Base-by-base conservation (phyloP, 2,113 vertebrate genomes). In the Lucifuga dentata region DNA sequence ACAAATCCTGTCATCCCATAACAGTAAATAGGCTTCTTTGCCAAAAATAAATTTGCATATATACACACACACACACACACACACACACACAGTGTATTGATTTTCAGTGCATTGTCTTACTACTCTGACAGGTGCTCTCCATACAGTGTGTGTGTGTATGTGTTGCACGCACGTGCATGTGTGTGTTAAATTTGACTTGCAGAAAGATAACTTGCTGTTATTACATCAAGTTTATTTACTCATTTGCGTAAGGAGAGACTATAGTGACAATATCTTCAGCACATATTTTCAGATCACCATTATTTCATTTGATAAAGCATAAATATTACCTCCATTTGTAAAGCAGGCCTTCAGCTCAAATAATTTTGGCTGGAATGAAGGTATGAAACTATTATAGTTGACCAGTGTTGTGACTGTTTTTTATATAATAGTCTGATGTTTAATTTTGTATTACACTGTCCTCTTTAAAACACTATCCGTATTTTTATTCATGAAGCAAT, bases 101-200 rank as follows among this genome's bases (percentile, higher is more conserved):
- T 7, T 29, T 7, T 29, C 26, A 5, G 26, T 29, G 1, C 3
- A 15, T 38, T 16, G 23, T 58, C 26, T 32, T 29, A 41, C 19
- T 20, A n/a, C 20, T 53, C 12, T 32, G 29, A 74, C 66, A 83
- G 52, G 53, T 58, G 73, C 38, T 38, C 24, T 26, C 16, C 16
- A 43, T 21, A 41, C 17, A 46, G 40, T 17, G 2, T 13, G 11
- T 23, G 10, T 43, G 17, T 38, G 41, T n/a, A n/a, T 19, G 19
- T 38, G 21, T 7, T 29, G 26, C 7, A 7, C 26, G 3, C 26
- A 29, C 7, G 7, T 64, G 8, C 23, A n/a, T 35, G 35, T 55
- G 43, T 45, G n/a, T n/a, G n/a, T n/a, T n/a, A n/a, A n/a, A n/a
- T n/a, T n/a, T n/a, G n/a, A n/a, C n/a, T n/a, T n/a, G n/a, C n/a